A percentile compares a stretch with the other conserved stretches of the same genome.
phyloP scores from a whole-genome alignment of 2,113 vertebrate species.

The Pollimyrus isidori region DNA sequence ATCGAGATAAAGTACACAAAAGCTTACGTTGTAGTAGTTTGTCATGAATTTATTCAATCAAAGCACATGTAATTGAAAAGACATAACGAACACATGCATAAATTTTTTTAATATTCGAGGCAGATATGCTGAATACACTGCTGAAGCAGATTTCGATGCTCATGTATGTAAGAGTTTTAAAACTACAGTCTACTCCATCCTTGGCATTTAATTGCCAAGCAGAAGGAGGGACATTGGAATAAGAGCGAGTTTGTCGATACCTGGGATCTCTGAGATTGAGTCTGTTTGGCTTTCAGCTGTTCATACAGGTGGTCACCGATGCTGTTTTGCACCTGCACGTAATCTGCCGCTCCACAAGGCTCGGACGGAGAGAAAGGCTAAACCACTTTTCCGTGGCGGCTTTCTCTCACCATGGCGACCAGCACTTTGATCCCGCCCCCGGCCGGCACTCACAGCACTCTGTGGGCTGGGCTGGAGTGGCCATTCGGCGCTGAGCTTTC shows the following conservation, averaged over 20 bases:
- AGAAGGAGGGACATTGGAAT: neutral
- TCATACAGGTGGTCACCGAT: neutral
- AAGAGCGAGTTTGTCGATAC: neutral
- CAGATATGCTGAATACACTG: neutral
- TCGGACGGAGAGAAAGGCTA: neutral
- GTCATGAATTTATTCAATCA: neutral
- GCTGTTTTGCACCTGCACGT: neutral
- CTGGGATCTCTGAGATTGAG: neutral
- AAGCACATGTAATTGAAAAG: neutral
- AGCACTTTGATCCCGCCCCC: neutral
- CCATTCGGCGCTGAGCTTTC: neutral
- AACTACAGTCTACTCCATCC: neutral
- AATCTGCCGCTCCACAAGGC: neutral
- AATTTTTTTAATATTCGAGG: neutral
- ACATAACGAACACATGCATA: neutral
- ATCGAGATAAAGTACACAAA: neutral
- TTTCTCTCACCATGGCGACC: conserved; percentile 13
- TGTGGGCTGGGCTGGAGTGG: neutral
- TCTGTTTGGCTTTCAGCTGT: neutral
- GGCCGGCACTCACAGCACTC: neutral
- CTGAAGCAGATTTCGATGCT: neutral
- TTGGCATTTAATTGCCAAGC: neutral
- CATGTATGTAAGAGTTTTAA: neutral
- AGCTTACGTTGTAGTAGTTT: neutral
- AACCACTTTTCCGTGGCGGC: neutral